Percentiles rank a stretch among this genome's conserved stretches.
These are phyloP conservation scores for Andrena bicolor DNA, from an alignment of 2,888 invertebrate species.

Conservation along the genomic window DNA sequence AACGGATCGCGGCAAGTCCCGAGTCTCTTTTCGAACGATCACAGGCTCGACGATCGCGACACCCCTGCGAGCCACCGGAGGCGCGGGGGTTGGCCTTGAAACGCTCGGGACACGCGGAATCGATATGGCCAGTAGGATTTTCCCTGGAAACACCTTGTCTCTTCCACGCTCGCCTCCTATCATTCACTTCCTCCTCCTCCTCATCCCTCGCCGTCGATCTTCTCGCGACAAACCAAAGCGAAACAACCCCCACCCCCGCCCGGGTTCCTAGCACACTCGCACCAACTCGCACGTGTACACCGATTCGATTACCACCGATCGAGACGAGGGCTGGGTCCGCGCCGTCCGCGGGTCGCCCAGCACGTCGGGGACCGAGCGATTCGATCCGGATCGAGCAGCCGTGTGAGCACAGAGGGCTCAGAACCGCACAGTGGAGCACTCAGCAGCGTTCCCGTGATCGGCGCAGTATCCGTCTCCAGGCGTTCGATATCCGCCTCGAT, in stretches of 20 bases:
- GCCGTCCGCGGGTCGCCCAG: not conserved
- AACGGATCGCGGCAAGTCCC: slow-evolving; percentile 50
- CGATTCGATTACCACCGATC: slow-evolving; percentile 6
- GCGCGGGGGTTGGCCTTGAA: slow-evolving; percentile 54
- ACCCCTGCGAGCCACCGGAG: slow-evolving; percentile 4
- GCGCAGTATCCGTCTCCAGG: slow-evolving; percentile 34
- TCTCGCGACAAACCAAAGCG: not conserved
- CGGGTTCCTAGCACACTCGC: slow-evolving; percentile 12
- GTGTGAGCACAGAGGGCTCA: not conserved
- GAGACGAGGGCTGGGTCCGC: not conserved
- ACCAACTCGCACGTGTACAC: slow-evolving; percentile 20
- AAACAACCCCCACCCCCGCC: not conserved
- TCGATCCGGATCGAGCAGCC: slow-evolving; percentile 33
- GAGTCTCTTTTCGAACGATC: slow-evolving; percentile 42
- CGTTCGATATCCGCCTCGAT: slow-evolving; percentile 27
- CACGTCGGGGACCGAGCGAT: not conserved
- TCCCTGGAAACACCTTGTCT: slow-evolving; percentile 18
- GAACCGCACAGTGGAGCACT: slow-evolving; percentile 21
- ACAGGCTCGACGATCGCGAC: slow-evolving; percentile 21
- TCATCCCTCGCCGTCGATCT: slow-evolving; percentile 1
- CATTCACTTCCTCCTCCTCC: slow-evolving; percentile 23
- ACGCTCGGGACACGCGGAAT: slow-evolving; percentile 52
- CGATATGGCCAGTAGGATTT: slow-evolving; percentile 46
- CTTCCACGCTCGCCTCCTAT: not conserved
- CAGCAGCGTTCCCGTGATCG: not conserved